Evolutionary conservation across 2,888 invertebrate species (phyloP).

Genomic region (Agrotis segetum): DNA sequence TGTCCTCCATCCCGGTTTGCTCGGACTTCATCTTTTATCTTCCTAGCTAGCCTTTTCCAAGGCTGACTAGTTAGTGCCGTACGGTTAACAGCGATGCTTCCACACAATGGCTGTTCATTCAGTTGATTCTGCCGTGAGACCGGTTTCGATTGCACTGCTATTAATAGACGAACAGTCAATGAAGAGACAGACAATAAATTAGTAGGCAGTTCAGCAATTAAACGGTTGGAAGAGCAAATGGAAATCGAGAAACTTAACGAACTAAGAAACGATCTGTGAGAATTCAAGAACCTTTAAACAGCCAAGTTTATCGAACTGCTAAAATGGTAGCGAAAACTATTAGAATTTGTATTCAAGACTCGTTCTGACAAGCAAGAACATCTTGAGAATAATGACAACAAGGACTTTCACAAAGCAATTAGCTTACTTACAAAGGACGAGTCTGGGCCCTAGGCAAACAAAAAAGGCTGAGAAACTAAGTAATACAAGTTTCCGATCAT

Average conservation of each 20-base stretch:
- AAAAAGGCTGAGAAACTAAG: constrained; percentile 6
- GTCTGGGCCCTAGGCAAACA: background rate
- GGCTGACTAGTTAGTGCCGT: constrained; percentile 50
- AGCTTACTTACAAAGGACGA: constrained; percentile 21
- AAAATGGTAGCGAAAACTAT: constrained; percentile 5
- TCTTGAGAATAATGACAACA: constrained; percentile 1
- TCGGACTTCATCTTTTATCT: constrained; percentile 30
- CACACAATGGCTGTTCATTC: constrained; percentile 62
- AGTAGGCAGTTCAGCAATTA: constrained; percentile 1
- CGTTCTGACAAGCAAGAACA: constrained; percentile 21
- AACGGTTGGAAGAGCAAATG: background rate
- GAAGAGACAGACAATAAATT: constrained; percentile 25
- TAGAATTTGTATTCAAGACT: constrained; percentile 10
- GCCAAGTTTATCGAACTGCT: background rate
- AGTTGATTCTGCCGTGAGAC: constrained; percentile 50
- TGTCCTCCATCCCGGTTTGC: background rate
- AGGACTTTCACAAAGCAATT: constrained; percentile 29
- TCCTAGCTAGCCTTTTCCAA: constrained; percentile 47
- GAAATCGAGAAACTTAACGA: background rate
- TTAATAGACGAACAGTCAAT: constrained; percentile 54
- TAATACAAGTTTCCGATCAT: constrained; percentile 11
- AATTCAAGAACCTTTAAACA: constrained; percentile 1
- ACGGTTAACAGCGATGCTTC: constrained; percentile 49
- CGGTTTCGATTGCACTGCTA: constrained; percentile 54
- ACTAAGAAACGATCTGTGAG: background rate